Evolutionary conservation across 2,888 invertebrate genomes (phyloP).

Genomic region (Drosophila nr. perissopoda): DNA sequence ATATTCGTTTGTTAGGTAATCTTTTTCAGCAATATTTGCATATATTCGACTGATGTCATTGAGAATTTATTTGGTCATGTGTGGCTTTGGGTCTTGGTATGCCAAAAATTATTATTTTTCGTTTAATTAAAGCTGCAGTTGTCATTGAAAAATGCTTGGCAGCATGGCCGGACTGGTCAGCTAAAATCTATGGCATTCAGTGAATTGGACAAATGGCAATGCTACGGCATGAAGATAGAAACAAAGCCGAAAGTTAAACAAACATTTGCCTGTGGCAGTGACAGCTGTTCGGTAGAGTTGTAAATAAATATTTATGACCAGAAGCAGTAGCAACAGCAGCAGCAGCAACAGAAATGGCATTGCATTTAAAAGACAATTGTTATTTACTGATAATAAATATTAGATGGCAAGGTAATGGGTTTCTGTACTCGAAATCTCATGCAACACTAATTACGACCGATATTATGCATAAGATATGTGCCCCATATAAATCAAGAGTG

Average conservation of each 20-base stretch:
- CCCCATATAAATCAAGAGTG: constrained; percentile 70
- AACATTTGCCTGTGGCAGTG: constrained; percentile 69
- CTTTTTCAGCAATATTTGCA: constrained; percentile 24
- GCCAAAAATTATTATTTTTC: constrained; percentile 47
- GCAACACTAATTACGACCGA: constrained; percentile 69
- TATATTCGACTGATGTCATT: constrained; percentile 24
- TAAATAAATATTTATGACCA: constrained; percentile 78
- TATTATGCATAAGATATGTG: constrained; percentile 78
- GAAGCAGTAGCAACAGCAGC: constrained; percentile 3
- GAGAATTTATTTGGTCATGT: constrained; percentile 36
- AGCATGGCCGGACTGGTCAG: constrained; percentile 17
- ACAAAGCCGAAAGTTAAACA: constrained; percentile 59
- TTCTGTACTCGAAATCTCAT: constrained; percentile 42
- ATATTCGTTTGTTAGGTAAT: background rate
- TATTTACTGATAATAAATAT: constrained; percentile 79
- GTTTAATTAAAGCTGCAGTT: constrained; percentile 78
- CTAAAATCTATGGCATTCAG: constrained; percentile 40
- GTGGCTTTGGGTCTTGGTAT: constrained; percentile 16
- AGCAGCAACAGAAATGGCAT: constrained; percentile 35
- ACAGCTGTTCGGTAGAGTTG: constrained; percentile 70
- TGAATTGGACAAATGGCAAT: constrained; percentile 34
- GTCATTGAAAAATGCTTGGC: constrained; percentile 71
- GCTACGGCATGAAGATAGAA: constrained; percentile 25
- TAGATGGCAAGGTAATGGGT: constrained; percentile 57
- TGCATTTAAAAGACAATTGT: constrained; percentile 77